Evolutionary conservation across 2,797 vertebrate species (phyloP).

Genomic region (Centropyge bicolor): DNA sequence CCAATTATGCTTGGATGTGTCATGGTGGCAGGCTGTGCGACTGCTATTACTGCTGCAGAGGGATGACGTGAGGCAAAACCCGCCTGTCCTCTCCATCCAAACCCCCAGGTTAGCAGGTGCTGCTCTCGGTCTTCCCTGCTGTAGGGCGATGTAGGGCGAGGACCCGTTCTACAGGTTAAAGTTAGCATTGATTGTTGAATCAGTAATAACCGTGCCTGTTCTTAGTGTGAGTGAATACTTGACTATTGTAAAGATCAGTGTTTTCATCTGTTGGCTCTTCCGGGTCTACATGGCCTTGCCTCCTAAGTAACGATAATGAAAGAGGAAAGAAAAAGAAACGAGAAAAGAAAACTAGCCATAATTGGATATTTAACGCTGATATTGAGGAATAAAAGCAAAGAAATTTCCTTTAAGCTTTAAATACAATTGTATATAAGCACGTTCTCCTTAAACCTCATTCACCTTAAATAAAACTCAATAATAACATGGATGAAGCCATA

Average conservation of each 20-base stretch:
- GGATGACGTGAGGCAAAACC: slow-evolving; percentile 70
- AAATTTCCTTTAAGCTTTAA: slow-evolving; percentile 37
- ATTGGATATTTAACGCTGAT: not conserved
- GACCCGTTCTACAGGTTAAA: slow-evolving; percentile 68
- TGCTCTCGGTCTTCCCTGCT: slow-evolving; percentile 56
- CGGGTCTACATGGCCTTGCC: not conserved
- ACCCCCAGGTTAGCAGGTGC: slow-evolving; percentile 69
- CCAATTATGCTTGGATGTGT: slow-evolving; percentile 96
- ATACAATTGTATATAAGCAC: slow-evolving; percentile 27
- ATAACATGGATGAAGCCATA: slow-evolving; percentile 32
- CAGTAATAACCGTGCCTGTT: slow-evolving; percentile 23
- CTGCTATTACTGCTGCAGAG: slow-evolving; percentile 76
- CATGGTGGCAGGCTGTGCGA: slow-evolving; percentile 88
- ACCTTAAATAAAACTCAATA: slow-evolving; percentile 62
- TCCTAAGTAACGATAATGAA: not conserved
- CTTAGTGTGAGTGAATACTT: slow-evolving; percentile 19
- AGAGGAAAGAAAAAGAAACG: not conserved
- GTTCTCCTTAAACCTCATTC: slow-evolving; percentile 35
- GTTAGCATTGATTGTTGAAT: slow-evolving; percentile 49
- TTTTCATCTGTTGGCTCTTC: slow-evolving; percentile 15
- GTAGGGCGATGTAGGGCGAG: slow-evolving; percentile 60
- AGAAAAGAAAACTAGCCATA: not conserved
- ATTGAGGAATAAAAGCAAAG: not conserved
- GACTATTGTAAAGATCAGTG: slow-evolving; percentile 17
- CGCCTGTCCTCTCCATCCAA: slow-evolving; percentile 60